Conservation (phyloP, 2,113 vertebrate species). For the human region DNA sequence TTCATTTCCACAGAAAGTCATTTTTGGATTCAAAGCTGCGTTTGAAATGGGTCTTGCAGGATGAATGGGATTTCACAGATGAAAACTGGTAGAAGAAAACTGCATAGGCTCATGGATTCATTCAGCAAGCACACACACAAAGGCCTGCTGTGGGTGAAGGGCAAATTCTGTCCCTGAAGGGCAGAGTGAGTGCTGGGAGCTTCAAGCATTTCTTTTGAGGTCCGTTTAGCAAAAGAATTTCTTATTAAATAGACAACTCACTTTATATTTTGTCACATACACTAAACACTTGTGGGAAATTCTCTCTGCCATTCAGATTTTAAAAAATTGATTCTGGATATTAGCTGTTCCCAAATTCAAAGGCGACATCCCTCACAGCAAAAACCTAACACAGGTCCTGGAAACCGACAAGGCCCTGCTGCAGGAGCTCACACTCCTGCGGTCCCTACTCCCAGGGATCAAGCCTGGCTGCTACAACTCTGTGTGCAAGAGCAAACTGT, state of each 20-base stretch:
- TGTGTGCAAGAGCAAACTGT: neutral
- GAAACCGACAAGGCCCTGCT: neutral
- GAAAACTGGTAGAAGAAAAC: neutral
- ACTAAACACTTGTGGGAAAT: constrained; percentile 34
- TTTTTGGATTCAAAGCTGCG: neutral
- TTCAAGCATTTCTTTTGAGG: constrained; percentile 55
- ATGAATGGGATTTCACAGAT: neutral
- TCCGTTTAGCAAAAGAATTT: constrained; percentile 63
- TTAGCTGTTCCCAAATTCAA: constrained; percentile 49
- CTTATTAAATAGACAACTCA: constrained; percentile 62
- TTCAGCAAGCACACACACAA: neutral
- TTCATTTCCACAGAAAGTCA: neutral
- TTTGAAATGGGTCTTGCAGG: neutral
- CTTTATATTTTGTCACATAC: constrained; percentile 40
- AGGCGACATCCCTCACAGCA: neutral
- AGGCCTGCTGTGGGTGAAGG: neutral
- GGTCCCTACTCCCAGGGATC: neutral
- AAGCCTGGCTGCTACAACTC: neutral
- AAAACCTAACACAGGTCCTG: neutral
- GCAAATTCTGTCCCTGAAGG: neutral
- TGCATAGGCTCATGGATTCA: no score
- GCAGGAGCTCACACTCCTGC: neutral
- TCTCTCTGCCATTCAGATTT: constrained; percentile 1
- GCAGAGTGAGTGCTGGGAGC: neutral
- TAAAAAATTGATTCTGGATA: constrained; percentile 49